Evolutionary conservation across 1,140 invertebrate species (phyloP), one percentile per base, ranked within the genome.

Genomic region (Hypothenemus hampei): DNA sequence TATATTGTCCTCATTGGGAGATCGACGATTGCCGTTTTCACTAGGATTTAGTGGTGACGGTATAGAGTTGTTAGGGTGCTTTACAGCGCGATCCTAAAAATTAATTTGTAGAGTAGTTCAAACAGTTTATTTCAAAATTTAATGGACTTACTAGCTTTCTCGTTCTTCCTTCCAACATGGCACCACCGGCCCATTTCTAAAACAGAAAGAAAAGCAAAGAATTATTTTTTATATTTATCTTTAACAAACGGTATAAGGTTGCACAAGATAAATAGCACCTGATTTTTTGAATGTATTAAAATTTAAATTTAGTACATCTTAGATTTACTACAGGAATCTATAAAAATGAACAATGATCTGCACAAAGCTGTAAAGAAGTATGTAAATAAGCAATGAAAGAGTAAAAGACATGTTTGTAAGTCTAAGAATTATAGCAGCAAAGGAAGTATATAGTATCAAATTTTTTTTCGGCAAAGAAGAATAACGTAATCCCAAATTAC

Each of bases 71-170:
- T 47, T 33, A 35, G 23, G 21, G 16, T 18, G 16, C 13, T 51
- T 33, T 24, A 35, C 20, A 15, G 24, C 20, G 22, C 40, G 26
- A 15, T 51, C 47, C 56, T 45, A 15, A 37, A 46, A 41, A 65
- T 7, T 37, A 23, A 77, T 79, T 70, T 81, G 78, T 63, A 80
- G 78, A 46, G 44, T 58, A 53, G 47, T 40, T 56, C 35, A 26
- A 26, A 56, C 26, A 33, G 22, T 19, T 23, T 20, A 40, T 24
- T 52, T 51, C 52, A 41, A 11, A 46, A 31, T 54, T 21, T 15
- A 23, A 21, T 36, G n/a, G 19, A 19, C 48, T 59, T 33, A 62
- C 53, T 43, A 41, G 41, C 19, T 44, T 58, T 29, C 41, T 62
- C 8, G 49, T 61, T 50, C 47, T 64, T 47, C 54, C 57, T 46